Base-by-base conservation (phyloP, 2,113 vertebrate species). In the Malurus melanocephalus region DNA sequence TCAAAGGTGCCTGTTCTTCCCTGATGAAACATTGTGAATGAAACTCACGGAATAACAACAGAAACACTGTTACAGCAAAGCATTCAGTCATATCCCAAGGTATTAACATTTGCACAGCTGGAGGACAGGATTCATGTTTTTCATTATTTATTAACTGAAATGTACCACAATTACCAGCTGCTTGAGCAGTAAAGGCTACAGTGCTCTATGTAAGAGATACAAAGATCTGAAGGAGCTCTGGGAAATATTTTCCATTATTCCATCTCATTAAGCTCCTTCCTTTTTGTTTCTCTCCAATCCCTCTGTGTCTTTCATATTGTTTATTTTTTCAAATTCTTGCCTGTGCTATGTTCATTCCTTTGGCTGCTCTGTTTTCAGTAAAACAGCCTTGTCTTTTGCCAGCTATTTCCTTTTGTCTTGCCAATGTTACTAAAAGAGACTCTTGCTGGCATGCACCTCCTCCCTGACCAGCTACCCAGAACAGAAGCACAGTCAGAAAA, bases 391-490 rank as follows among this genome's bases (percentile, higher is more conserved):
- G 15, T 35, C 43, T 40, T 72, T 52, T 66, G 65, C 57, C 73
- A 94, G 90, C 56, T 88, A 91, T 81, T 93, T 90, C 69, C 51
- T 67, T 86, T 75, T 73, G 74, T 77, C 83, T 75, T 91, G 88
- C 73, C 79, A 89, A 42, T 8, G 43, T 84, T 91, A 61, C 77
- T 68, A 72, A 91, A 91, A 93, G 73, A 75, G 53, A 78, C 83
- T 72, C 52, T 67, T 23, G 74, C 59, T 92, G 80, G 57, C 51
- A 75, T 55, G 49, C 28, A 65, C 18, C 65, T 78, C 91, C 65
- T 80, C 83, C 73, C 81, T 49, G 23, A 80, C 60, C 49, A 53
- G 46, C 57, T 59, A 86, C 66, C 62, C 83, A 89, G 85, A 94
- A 91, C 86, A 94, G 85, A 92, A 93, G 73, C 38, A 9, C 1